phyloP scores from a whole-genome alignment of 2,797 vertebrate species.

The Spea hammondii region DNA sequence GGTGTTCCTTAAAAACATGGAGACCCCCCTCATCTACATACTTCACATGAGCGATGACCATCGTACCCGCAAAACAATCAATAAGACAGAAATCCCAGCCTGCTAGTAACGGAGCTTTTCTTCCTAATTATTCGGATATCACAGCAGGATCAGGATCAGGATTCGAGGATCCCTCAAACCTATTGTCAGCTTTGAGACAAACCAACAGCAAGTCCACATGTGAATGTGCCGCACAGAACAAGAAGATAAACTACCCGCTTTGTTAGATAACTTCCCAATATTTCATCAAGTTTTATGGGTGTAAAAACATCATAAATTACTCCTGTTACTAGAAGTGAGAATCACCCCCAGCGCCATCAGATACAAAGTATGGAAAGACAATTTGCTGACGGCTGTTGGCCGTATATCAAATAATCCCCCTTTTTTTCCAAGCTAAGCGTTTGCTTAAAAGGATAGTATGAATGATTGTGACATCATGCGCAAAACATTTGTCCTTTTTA shows the following conservation, averaged over 20 bases:
- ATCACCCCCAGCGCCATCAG: slow-evolving; percentile 8
- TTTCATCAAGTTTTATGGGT: slow-evolving; percentile 38
- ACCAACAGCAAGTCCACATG: neutral
- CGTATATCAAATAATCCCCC: slow-evolving; percentile 63
- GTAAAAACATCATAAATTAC: slow-evolving; percentile 28
- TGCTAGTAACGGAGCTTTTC: too few species aligned
- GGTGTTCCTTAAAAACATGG: too few species aligned
- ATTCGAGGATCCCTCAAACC: too few species aligned
- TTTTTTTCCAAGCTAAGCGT: slow-evolving; percentile 55
- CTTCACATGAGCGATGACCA: too few species aligned
- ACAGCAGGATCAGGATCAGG: too few species aligned
- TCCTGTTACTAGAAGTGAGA: slow-evolving; percentile 52
- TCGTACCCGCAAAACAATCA: too few species aligned
- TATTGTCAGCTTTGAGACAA: neutral
- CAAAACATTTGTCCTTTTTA: slow-evolving; percentile 65
- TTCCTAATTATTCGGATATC: too few species aligned
- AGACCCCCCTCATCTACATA: too few species aligned
- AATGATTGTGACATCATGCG: slow-evolving; percentile 67
- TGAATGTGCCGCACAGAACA: neutral
- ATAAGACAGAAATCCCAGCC: too few species aligned
- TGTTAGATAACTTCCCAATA: neutral
- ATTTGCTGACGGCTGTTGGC: slow-evolving; percentile 59
- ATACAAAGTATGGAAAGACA: slow-evolving; percentile 36
- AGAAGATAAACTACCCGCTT: neutral
- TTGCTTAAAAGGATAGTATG: slow-evolving; percentile 58